These are phyloP conservation scores for Conus ventricosus DNA, from an alignment of 1,140 invertebrate species.

Conservation along the genomic window DNA sequence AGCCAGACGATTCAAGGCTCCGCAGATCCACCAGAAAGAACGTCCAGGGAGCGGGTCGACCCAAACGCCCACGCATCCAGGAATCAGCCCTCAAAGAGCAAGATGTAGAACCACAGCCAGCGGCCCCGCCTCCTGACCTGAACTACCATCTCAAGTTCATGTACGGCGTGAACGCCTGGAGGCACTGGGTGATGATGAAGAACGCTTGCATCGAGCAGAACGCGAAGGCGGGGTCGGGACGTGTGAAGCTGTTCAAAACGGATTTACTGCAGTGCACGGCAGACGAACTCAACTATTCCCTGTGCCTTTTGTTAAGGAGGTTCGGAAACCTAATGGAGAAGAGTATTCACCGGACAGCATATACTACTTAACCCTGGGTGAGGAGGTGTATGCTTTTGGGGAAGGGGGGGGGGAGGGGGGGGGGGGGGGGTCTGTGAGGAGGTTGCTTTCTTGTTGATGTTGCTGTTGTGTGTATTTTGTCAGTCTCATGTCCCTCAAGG, in stretches of 20 bases:
- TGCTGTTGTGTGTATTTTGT: too few relatives aligned
- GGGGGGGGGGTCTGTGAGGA: too few relatives aligned
- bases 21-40: conserved; percentile 40
- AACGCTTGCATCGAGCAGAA: conserved; percentile 90
- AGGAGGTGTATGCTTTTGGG: conserved; percentile 32
- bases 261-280: conserved; percentile 91
- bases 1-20: conserved; percentile 55
- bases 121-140: conserved; percentile 61
- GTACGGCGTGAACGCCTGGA: conserved; percentile 77
- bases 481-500: too few relatives aligned
- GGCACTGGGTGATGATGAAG: conserved; percentile 79
- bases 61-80: conserved; percentile 49
- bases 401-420: too few relatives aligned
- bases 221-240: conserved; percentile 67
- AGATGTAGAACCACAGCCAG: neutral
- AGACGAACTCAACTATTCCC: conserved; percentile 91
- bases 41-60: conserved; percentile 25
- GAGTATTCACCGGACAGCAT: conserved; percentile 95
- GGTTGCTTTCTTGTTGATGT: too few relatives aligned
- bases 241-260: conserved; percentile 84
- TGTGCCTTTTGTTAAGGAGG: conserved; percentile 93
- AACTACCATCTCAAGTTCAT: conserved; percentile 74
- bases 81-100: neutral
- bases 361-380: conserved; percentile 94
- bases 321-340: conserved; percentile 89